These are phyloP conservation scores for Anas platyrhynchos DNA, from an alignment of 2,113 vertebrate genomes.

Conservation along the genomic window DNA sequence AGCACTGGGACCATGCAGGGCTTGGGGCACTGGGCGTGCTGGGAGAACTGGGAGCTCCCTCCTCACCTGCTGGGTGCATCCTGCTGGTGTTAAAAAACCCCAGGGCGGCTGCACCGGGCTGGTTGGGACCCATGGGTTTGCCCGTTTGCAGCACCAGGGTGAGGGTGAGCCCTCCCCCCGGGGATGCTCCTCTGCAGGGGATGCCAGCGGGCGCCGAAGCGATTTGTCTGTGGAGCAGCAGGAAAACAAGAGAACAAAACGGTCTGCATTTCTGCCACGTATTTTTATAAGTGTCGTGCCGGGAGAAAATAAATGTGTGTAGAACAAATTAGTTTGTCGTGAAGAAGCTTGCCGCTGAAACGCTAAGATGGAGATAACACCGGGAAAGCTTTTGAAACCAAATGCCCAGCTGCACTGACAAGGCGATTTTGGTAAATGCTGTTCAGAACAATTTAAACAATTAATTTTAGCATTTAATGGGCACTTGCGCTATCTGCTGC, in stretches of 20 bases:
- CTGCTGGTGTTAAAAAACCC: fast-evolving
- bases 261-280: constrained; percentile 43
- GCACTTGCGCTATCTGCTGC: constrained; percentile 51
- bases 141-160: fast-evolving
- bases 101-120: fast-evolving
- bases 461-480: constrained; percentile 67
- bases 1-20: fast-evolving
- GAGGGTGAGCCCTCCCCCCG: fast-evolving
- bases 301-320: background rate
- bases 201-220: fast-evolving
- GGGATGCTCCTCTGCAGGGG: fast-evolving
- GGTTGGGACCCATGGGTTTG: fast-evolving
- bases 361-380: background rate
- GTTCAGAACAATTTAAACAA: constrained; percentile 62
- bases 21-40: background rate
- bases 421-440: constrained; percentile 15
- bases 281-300: background rate
- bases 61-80: background rate
- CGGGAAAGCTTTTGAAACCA: constrained; percentile 7
- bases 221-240: background rate
- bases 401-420: constrained; percentile 36
- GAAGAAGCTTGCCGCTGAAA: background rate
- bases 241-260: background rate
- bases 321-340: constrained; percentile 37
- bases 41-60: background rate